These are phyloP conservation scores for Chaetophractus vellerosus DNA, from an alignment of 2,797 vertebrate species.

Conservation along the genomic window DNA sequence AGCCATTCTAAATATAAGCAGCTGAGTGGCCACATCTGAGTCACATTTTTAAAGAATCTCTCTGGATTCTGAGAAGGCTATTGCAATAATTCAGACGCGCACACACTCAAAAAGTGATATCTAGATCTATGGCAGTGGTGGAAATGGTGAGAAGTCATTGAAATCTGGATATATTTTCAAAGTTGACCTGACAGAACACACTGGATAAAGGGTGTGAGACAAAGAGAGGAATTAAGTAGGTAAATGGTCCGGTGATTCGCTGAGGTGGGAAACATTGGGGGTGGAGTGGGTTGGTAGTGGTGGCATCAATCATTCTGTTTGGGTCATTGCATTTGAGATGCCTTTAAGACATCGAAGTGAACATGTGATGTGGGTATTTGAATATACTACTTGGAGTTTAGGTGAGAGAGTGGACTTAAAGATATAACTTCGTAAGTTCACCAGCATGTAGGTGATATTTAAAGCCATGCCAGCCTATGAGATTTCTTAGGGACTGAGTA, in stretches of 20 bases:
- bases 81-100: not conserved
- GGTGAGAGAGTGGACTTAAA: not conserved
- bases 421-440: not conserved
- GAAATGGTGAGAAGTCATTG: not conserved
- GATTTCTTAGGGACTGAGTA: not conserved
- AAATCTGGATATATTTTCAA: not conserved
- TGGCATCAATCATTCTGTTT: not conserved
- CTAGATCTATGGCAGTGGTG: not conserved
- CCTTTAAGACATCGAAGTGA: not conserved
- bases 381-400: not conserved
- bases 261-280: not conserved
- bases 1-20: not conserved
- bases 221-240: not conserved
- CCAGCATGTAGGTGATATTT: not conserved
- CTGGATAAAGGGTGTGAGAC: not conserved
- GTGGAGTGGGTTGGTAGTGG: not conserved
- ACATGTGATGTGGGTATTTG: not conserved
- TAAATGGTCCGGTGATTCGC: too few relatives aligned
- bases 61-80: not conserved
- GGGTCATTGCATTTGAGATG: too few relatives aligned
- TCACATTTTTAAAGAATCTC: not conserved
- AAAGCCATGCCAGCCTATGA: not conserved
- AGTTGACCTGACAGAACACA: not conserved
- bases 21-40: not conserved
- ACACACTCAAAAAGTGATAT: not conserved